Percentiles rank a stretch among this genome's conserved stretches.
These are phyloP conservation scores for Nansenia antarctica DNA, from an alignment of 2,113 vertebrate genomes.

Conservation along the genomic window DNA sequence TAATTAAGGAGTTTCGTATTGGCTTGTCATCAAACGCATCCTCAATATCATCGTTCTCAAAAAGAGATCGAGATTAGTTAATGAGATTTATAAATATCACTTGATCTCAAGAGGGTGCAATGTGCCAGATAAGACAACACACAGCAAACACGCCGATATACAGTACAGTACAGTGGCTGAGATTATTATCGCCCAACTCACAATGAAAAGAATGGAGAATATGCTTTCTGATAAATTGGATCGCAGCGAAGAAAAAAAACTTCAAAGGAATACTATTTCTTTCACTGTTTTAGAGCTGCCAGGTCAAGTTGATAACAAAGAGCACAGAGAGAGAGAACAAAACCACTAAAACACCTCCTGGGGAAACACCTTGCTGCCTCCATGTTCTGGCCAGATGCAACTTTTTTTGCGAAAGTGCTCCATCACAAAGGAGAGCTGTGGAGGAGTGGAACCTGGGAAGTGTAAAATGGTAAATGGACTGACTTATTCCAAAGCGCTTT, in stretches of 20 bases:
- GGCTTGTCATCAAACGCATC: slow-evolving; percentile 9
- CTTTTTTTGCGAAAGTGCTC: slow-evolving; percentile 50
- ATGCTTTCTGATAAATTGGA: slow-evolving; percentile 50
- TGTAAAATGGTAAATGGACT: too few relatives aligned
- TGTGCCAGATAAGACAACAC: slow-evolving; percentile 1
- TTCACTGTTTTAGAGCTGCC: slow-evolving; percentile 38
- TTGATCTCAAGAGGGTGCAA: background rate
- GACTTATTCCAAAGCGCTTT: too few relatives aligned
- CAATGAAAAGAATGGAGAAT: slow-evolving; percentile 54
- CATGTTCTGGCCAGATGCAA: slow-evolving; percentile 38
- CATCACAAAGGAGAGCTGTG: slow-evolving; percentile 28
- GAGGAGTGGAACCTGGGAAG: background rate
- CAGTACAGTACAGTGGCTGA: background rate
- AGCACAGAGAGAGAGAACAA: slow-evolving; percentile 46
- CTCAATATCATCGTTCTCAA: background rate
- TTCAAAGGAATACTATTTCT: slow-evolving; percentile 62
- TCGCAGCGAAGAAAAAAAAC: slow-evolving; percentile 58
- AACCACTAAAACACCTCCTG: slow-evolving; percentile 53
- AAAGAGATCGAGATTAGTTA: slow-evolving; percentile 1
- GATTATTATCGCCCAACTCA: slow-evolving; percentile 55
- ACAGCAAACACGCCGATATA: background rate
- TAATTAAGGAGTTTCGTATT: background rate
- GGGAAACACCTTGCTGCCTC: slow-evolving; percentile 56
- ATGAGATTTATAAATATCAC: background rate
- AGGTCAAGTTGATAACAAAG: slow-evolving; percentile 44